Percentiles rank a stretch among this genome's conserved stretches.
Evolutionary conservation across 2,797 vertebrate genomes (phyloP).

Genomic region (Anabas testudineus): DNA sequence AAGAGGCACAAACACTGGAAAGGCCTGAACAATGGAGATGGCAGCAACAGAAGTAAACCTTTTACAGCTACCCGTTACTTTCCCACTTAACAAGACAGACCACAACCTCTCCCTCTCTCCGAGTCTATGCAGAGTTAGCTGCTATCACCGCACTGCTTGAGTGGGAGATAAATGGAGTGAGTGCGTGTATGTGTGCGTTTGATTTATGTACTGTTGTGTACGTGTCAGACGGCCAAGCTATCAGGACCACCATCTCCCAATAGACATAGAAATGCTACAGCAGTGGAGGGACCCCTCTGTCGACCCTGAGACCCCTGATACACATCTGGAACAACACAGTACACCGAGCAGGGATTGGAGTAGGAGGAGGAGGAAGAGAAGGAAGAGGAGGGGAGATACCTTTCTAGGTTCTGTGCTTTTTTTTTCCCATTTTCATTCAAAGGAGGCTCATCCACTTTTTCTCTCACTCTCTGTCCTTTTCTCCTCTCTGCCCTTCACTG

Average conservation of each 20-base stretch:
- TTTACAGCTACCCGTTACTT: slow-evolving; percentile 74
- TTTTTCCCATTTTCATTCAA: slow-evolving; percentile 57
- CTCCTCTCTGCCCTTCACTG: slow-evolving; percentile 33
- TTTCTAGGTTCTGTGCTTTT: slow-evolving; percentile 30
- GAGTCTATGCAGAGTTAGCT: slow-evolving; percentile 76
- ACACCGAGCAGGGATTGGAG: slow-evolving; percentile 40
- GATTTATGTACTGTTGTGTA: slow-evolving; percentile 88
- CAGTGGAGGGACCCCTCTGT: slow-evolving; percentile 78
- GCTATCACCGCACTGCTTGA: slow-evolving; percentile 66
- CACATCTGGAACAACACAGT: slow-evolving; percentile 83
- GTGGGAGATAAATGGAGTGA: slow-evolving; percentile 78
- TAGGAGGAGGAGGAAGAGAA: slow-evolving; percentile 22
- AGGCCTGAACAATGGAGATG: slow-evolving; percentile 66
- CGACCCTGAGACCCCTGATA: slow-evolving; percentile 81
- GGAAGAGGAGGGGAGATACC: slow-evolving; percentile 24
- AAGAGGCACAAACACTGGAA: slow-evolving; percentile 58
- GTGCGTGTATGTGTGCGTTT: slow-evolving; percentile 71
- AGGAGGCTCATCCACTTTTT: slow-evolving; percentile 42
- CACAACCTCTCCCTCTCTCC: slow-evolving; percentile 59
- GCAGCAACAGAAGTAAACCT: slow-evolving; percentile 64
- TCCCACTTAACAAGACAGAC: slow-evolving; percentile 75
- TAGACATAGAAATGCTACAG: slow-evolving; percentile 83
- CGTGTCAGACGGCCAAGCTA: slow-evolving; percentile 79
- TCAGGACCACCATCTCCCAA: slow-evolving; percentile 85
- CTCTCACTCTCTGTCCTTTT: slow-evolving; percentile 29